Evolutionary conservation across 2,888 invertebrate species (phyloP).

Genomic region (Trissonchulus sp.): DNA sequence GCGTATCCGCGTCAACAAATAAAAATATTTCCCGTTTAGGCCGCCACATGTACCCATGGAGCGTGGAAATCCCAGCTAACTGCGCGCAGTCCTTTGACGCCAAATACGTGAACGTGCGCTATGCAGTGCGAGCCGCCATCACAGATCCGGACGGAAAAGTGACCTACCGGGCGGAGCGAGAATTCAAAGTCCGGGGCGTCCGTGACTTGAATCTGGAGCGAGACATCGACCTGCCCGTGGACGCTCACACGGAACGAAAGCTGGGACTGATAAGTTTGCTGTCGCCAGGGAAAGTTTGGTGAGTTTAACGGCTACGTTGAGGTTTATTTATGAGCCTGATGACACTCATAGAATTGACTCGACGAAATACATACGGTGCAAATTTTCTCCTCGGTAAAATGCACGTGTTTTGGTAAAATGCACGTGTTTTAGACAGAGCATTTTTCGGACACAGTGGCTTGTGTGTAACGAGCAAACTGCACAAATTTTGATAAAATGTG

Average conservation of each 20-base stretch:
- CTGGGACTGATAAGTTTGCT: background rate
- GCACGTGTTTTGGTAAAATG: no score
- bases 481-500: no score
- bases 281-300: background rate
- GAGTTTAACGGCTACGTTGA: no score
- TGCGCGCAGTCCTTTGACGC: background rate
- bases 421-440: no score
- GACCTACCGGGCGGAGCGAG: background rate
- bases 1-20: no score
- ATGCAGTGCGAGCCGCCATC: background rate
- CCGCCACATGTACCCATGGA: background rate
- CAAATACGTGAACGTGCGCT: background rate
- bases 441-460: no score
- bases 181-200: background rate
- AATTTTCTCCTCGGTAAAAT: no score
- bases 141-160: background rate
- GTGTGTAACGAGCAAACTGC: no score
- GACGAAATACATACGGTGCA: no score
- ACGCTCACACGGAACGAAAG: background rate
- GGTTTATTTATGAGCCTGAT: no score
- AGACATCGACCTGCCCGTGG: background rate
- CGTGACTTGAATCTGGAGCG: background rate
- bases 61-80: background rate
- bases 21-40: no score
- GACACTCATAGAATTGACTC: no score